phyloP scores from a whole-genome alignment of 2,797 vertebrate genomes.

The Pampus argenteus region DNA sequence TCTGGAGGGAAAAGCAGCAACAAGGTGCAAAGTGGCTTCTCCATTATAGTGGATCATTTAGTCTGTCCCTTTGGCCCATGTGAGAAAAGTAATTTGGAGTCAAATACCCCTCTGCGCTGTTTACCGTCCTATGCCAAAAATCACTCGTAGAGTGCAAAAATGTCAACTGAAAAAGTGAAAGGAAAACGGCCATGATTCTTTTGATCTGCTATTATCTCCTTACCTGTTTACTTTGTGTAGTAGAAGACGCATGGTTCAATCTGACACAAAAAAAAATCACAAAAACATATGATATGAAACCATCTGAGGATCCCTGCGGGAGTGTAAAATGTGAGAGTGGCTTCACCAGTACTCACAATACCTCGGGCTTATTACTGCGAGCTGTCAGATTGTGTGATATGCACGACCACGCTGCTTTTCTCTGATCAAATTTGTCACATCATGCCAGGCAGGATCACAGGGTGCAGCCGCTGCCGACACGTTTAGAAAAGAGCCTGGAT shows the following conservation, averaged over 20 bases:
- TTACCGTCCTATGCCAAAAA: slow-evolving; percentile 11
- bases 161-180: not conserved
- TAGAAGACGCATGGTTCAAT: slow-evolving; percentile 1
- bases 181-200: slow-evolving; percentile 10
- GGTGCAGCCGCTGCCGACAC: slow-evolving; percentile 38
- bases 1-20: slow-evolving; percentile 65
- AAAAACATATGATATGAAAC: slow-evolving; percentile 22
- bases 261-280: slow-evolving; percentile 1
- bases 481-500: slow-evolving; percentile 52
- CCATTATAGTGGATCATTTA: slow-evolving; percentile 65
- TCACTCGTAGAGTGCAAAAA: slow-evolving; percentile 21
- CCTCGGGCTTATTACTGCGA: slow-evolving; percentile 56
- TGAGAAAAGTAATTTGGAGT: slow-evolving; percentile 58
- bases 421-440: slow-evolving; percentile 74
- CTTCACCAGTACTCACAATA: slow-evolving; percentile 32
- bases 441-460: slow-evolving; percentile 62
- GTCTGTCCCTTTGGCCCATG: slow-evolving; percentile 58
- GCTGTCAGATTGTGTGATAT: slow-evolving; percentile 55
- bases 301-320: slow-evolving; percentile 24
- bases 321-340: slow-evolving; percentile 41
- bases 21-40: slow-evolving; percentile 81
- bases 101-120: slow-evolving; percentile 13
- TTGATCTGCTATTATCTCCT: not conserved
- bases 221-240: not conserved
- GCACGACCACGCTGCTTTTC: slow-evolving; percentile 36